A percentile compares a stretch with the other conserved stretches of the same genome.
Evolutionary conservation across 2,888 invertebrate species (phyloP).

Genomic region (Leptopilina drosophilae): DNA sequence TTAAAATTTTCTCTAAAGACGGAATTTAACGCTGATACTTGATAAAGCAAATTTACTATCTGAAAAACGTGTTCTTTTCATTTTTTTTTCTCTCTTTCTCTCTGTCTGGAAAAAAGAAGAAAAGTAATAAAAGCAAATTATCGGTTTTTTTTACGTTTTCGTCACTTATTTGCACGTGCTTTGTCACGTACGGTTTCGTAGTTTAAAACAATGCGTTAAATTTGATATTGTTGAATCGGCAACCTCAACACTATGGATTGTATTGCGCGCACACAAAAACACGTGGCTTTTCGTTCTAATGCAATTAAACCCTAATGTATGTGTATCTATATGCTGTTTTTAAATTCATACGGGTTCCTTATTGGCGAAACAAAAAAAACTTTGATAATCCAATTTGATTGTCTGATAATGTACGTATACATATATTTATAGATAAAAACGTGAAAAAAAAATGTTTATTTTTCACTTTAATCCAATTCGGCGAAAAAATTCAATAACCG

Average conservation of each 20-base stretch:
- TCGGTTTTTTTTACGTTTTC: constrained; percentile 22
- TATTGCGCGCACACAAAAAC: not conserved
- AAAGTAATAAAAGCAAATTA: not conserved
- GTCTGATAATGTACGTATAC: no score
- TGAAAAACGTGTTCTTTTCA: constrained; percentile 6
- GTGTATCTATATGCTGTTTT: not conserved
- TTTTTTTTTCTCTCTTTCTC: not conserved
- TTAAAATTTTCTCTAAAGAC: no score
- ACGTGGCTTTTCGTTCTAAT: constrained; percentile 15
- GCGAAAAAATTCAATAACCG: no score
- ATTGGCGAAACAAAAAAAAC: not conserved
- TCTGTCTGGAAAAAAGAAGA: not conserved
- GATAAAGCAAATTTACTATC: not conserved
- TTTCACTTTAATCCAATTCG: not conserved
- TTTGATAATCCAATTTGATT: no score
- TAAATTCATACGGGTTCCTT: constrained; percentile 11
- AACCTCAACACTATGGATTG: not conserved
- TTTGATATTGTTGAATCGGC: constrained; percentile 38
- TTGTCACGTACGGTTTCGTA: constrained; percentile 61
- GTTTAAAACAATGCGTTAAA: constrained; percentile 62
- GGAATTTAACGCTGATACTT: no score
- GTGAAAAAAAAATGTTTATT: not conserved
- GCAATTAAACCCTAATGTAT: not conserved
- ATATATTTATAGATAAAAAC: no score
- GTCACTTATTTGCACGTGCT: constrained; percentile 48